Conservation (phyloP, 1,140 invertebrate genomes). For the Ceratina australensis region DNA sequence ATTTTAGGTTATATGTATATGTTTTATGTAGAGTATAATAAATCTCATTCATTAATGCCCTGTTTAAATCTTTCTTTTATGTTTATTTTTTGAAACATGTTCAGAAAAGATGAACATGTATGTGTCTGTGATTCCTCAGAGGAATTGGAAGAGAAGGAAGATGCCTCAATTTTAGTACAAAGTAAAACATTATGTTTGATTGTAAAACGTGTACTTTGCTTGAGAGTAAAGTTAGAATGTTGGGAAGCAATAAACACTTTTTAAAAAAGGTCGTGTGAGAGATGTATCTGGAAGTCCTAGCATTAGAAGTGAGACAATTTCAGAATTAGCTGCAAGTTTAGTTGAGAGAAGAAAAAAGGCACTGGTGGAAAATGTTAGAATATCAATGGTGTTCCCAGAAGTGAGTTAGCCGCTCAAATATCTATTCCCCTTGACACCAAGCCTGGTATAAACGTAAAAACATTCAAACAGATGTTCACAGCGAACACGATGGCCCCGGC, state of each 20-base stretch:
- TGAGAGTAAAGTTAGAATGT: not conserved
- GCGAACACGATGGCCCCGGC: too few species aligned
- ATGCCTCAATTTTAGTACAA: not conserved
- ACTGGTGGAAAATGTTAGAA: constrained; percentile 25
- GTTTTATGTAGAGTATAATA: not conserved
- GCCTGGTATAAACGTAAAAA: not conserved
- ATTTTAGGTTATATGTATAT: constrained; percentile 21
- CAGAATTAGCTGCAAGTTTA: not conserved
- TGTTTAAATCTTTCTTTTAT: constrained; percentile 1
- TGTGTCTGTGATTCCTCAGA: not conserved
- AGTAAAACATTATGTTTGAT: constrained; percentile 8
- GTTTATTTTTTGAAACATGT: not conserved
- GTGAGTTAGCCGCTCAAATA: constrained; percentile 27
- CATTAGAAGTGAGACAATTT: not conserved
- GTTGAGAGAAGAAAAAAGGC: not conserved
- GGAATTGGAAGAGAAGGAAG: not conserved
- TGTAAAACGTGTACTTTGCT: not conserved
- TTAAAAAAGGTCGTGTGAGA: not conserved
- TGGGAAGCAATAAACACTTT: not conserved
- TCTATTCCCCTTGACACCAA: not conserved
- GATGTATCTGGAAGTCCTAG: not conserved
- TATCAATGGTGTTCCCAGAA: constrained; percentile 45
- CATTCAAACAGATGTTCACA: constrained; percentile 4
- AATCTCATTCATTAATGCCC: not conserved
- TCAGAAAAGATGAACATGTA: not conserved